These are phyloP conservation scores for Sclerodermus sp. DNA, from an alignment of 2,888 invertebrate species.

Conservation along the genomic window DNA sequence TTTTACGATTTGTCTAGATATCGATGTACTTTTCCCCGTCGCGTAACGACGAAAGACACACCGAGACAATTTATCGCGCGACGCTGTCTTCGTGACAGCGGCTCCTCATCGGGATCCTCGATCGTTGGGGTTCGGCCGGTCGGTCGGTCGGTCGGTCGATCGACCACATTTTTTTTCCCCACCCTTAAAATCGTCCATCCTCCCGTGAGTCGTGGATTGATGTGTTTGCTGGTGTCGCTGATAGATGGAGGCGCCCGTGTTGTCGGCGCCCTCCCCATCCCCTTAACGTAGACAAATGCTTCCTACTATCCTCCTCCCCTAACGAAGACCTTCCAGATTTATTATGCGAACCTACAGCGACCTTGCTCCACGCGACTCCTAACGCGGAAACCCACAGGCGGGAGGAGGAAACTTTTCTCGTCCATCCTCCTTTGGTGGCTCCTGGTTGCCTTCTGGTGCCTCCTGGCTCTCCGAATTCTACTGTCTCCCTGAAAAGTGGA, in stretches of 20 bases:
- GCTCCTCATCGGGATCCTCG: too few relatives aligned
- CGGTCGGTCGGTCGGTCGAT: too few relatives aligned
- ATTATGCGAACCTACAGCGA: slow-evolving; percentile 45
- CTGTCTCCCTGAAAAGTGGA: too few relatives aligned
- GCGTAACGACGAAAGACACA: too few relatives aligned
- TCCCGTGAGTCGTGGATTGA: slow-evolving; percentile 48
- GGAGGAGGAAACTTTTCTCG: neutral
- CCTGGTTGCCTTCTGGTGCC: too few relatives aligned
- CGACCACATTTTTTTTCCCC: too few relatives aligned
- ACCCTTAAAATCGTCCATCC: slow-evolving; percentile 44
- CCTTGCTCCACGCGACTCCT: slow-evolving; percentile 29
- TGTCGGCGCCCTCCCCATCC: slow-evolving; percentile 44
- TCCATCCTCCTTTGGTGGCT: too few relatives aligned
- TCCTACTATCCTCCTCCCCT: slow-evolving; percentile 33
- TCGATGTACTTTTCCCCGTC: too few relatives aligned
- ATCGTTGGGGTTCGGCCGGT: too few relatives aligned
- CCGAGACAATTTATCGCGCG: neutral
- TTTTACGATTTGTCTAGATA: too few relatives aligned
- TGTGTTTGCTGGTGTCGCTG: slow-evolving; percentile 49
- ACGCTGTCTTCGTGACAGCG: too few relatives aligned
- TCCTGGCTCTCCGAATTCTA: too few relatives aligned
- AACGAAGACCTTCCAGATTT: slow-evolving; percentile 51
- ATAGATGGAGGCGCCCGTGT: slow-evolving; percentile 50
- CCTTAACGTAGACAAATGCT: slow-evolving; percentile 50
- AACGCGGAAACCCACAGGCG: slow-evolving; percentile 27